Base-by-base conservation (phyloP, 1,140 invertebrate genomes). In the Drosophila auraria region DNA sequence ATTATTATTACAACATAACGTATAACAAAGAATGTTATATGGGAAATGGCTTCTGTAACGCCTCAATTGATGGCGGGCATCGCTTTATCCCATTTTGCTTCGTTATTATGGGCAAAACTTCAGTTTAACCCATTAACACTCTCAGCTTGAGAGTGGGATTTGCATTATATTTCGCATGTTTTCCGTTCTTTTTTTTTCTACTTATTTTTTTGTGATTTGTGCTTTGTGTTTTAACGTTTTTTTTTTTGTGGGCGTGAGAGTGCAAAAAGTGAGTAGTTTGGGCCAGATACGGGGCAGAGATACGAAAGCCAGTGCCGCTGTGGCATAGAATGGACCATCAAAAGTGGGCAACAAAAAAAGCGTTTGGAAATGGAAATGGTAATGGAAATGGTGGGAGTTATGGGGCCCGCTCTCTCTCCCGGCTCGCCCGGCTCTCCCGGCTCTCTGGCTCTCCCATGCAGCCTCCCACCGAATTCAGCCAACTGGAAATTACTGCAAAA, bases 401-500 rank as follows among this genome's bases (percentile, higher is more conserved):
- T 50, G 44, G 17, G 40, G 38, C 65, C 45, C 27, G n/a, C 54
- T 60, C 30, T 23, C 17, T 25, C 36, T 42, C 33, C 20, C 36
- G 4, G 14, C 15, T 40, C 12, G 14, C 20, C 44, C 25, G 5
- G 14, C 17, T 38, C 15, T 25, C n/a, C 23, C 20, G 14, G 40
- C 12, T 53, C 15, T 33, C 65, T 51, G 58, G 58, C 38, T 73
- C 47, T 73, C 54, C 56, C 30, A 38, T 40, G 38, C 71, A 61
- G 56, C 71, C 71, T 73, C 71, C 71, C 71, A 73, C 71, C 69
- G 69, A 73, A 73, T 53, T 71, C 81, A 76, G 44, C 82, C 82
- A 80, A 84, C 82, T 84, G 82, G 78, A 84, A 84, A 84, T 80
- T 49, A 53, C 62, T 83, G 75, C 50, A 69, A 72, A 73, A 71